Conservation (phyloP, 1,140 invertebrate species). For the Drosophila arizonae region DNA sequence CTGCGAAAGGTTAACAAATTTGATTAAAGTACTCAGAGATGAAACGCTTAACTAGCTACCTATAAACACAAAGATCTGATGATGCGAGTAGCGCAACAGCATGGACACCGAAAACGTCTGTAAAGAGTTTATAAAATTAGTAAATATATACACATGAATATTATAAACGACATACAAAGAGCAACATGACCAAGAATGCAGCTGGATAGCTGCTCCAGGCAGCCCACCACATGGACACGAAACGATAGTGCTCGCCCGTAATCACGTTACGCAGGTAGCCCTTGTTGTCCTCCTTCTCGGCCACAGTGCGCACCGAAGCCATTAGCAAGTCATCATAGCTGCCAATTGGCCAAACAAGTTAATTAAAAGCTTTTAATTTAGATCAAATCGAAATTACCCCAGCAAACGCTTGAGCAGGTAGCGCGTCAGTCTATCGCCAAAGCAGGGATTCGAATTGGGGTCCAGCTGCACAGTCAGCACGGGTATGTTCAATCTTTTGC, state of each 20-base stretch:
- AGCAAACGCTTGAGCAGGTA: slow-evolving; percentile 96
- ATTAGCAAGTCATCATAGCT: slow-evolving; percentile 97
- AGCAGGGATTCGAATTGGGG: slow-evolving; percentile 94
- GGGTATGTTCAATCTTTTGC: slow-evolving; percentile 94
- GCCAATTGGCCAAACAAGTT: slow-evolving; percentile 1
- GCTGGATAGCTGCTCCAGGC: slow-evolving; percentile 95
- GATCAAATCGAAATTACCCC: slow-evolving; percentile 83
- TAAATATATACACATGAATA: too few species aligned
- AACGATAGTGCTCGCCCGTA: slow-evolving; percentile 99
- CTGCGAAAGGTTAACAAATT: slow-evolving; percentile 84
- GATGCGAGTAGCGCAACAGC: slow-evolving; percentile 98
- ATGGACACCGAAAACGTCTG: slow-evolving; percentile 99
- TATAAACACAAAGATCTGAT: slow-evolving; percentile 99
- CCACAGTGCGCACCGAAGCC: slow-evolving; percentile 96
- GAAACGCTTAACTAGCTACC: slow-evolving; percentile 85
- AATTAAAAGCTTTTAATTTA: not conserved
- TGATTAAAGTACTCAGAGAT: not conserved
- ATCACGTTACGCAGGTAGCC: slow-evolving; percentile 97
- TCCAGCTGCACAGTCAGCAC: slow-evolving; percentile 96
- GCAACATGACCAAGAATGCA: slow-evolving; percentile 98
- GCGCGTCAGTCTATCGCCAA: slow-evolving; percentile 95
- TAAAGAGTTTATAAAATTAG: slow-evolving; percentile 66
- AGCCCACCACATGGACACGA: slow-evolving; percentile 99
- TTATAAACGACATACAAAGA: slow-evolving; percentile 95
- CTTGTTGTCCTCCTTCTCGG: slow-evolving; percentile 98